Evolutionary conservation across 2,797 vertebrate genomes (phyloP).

Genomic region (Tympanoctomys barrerae): DNA sequence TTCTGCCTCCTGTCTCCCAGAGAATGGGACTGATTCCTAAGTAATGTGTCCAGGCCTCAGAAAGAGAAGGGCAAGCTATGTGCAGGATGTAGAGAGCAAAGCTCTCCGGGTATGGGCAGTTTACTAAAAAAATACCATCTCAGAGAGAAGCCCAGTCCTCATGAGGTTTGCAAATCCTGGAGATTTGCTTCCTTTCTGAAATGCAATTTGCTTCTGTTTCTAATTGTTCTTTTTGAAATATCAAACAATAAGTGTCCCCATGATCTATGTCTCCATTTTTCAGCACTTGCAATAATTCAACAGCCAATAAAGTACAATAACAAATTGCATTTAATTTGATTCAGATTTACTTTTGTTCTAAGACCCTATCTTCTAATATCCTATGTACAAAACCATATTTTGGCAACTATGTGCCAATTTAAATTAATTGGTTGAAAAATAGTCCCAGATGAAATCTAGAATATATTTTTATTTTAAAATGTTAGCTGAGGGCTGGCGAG

Average conservation of each 20-base stretch:
- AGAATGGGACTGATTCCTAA: neutral
- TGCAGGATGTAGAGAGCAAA: neutral
- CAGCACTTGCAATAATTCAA: neutral
- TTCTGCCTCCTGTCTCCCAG: neutral
- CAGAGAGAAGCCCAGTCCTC: neutral
- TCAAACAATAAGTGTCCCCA: neutral
- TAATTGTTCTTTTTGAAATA: neutral
- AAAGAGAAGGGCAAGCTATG: neutral
- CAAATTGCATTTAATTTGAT: neutral
- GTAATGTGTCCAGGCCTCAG: neutral
- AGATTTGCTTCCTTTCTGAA: neutral
- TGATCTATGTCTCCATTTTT: neutral
- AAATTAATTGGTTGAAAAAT: neutral
- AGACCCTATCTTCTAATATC: neutral
- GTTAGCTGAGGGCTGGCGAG: neutral
- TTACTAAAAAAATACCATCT: neutral
- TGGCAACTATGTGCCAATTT: neutral
- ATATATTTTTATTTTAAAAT: neutral
- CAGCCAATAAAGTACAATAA: neutral
- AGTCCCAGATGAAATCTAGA: neutral
- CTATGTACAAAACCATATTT: neutral
- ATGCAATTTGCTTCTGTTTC: neutral
- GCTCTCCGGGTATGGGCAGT: neutral
- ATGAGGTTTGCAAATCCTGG: neutral
- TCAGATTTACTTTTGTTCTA: constrained; percentile 31